Conservation (phyloP, 2,113 vertebrate genomes). For the Gymnobelideus leadbeateri region DNA sequence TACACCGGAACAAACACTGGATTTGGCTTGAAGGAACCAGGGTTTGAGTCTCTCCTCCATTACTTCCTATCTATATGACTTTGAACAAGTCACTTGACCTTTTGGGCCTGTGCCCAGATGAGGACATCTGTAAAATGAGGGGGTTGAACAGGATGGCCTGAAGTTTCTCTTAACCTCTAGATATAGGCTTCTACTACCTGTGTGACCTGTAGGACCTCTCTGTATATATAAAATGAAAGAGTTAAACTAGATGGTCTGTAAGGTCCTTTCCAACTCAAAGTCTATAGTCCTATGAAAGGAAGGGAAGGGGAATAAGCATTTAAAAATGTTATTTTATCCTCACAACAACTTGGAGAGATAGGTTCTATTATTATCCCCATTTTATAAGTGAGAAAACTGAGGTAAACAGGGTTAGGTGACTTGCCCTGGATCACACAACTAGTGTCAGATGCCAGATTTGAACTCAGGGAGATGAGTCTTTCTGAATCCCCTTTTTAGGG, state of each 20-base stretch:
- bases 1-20: neutral
- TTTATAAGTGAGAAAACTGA: neutral
- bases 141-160: neutral
- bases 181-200: neutral
- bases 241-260: neutral
- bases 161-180: neutral
- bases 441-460: neutral
- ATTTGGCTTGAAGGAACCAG: slow-evolving; percentile 3
- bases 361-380: neutral
- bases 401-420: neutral
- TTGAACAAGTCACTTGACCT: slow-evolving; percentile 6
- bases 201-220: neutral
- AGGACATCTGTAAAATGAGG: slow-evolving; percentile 7
- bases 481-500: neutral
- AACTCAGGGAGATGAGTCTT: neutral
- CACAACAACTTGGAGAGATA: neutral
- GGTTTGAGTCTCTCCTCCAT: slow-evolving; percentile 12
- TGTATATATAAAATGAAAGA: neutral
- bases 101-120: neutral
- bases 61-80: neutral
- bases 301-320: neutral
- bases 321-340: neutral
- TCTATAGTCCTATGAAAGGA: neutral
- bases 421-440: neutral
- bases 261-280: neutral